A percentile compares a stretch with the other conserved stretches of the same genome.
phyloP scores from a whole-genome alignment of 2,888 invertebrate species.

The Onchidella celtica region DNA sequence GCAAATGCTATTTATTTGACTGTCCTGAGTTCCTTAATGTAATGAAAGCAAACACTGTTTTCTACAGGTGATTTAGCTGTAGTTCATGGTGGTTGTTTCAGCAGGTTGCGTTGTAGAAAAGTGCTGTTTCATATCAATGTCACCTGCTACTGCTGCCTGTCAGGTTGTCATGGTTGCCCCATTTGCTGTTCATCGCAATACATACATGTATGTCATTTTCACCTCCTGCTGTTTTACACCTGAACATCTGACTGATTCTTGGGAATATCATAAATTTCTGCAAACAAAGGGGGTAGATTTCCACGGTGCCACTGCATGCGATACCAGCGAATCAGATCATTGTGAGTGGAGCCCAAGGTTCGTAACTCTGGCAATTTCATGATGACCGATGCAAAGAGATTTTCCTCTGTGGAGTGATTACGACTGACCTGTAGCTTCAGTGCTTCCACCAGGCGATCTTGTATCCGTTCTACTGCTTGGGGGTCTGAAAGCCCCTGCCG shows the following conservation, averaged over 20 bases:
- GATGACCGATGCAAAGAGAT: conserved; percentile 83
- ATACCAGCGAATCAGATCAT: conserved; percentile 91
- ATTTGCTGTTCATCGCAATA: too few relatives aligned
- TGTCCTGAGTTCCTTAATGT: too few relatives aligned
- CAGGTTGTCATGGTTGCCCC: too few relatives aligned
- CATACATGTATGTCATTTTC: too few relatives aligned
- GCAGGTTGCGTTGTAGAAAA: too few relatives aligned
- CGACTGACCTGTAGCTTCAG: conserved; percentile 87
- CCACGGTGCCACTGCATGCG: conserved; percentile 88
- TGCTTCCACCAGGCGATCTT: conserved; percentile 92
- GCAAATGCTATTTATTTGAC: too few relatives aligned
- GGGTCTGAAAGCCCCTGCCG: conserved; percentile 90
- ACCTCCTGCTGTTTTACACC: background rate
- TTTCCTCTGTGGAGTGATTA: conserved; percentile 84
- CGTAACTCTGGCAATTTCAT: conserved; percentile 88
- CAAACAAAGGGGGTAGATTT: conserved; percentile 92
- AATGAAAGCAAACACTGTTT: too few relatives aligned
- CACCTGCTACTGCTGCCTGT: too few relatives aligned
- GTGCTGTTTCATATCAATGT: too few relatives aligned
- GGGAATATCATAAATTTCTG: conserved; percentile 96
- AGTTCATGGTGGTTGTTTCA: too few relatives aligned
- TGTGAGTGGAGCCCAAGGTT: conserved; percentile 90
- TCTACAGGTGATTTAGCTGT: too few relatives aligned
- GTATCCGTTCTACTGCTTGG: conserved; percentile 88
- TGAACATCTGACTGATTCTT: conserved; percentile 66